phyloP scores from a whole-genome alignment of 2,797 vertebrate species.

The Florisuga fusca region DNA sequence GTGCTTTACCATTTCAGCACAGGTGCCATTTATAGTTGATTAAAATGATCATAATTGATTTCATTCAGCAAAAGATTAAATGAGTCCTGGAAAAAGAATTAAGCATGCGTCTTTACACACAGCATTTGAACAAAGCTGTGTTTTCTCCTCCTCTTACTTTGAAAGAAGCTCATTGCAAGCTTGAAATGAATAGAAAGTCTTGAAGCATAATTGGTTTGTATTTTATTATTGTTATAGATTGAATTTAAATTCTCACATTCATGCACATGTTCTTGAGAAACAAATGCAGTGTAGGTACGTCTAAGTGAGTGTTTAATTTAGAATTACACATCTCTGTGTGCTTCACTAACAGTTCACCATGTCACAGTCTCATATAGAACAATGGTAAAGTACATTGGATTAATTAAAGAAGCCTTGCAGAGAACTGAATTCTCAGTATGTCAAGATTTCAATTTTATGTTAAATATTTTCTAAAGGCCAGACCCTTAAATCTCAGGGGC shows the following conservation, averaged over 20 bases:
- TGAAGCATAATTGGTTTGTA: constrained; percentile 52
- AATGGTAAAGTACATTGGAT: constrained; percentile 83
- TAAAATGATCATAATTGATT: constrained; percentile 42
- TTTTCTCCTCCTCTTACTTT: constrained; percentile 51
- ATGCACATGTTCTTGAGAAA: constrained; percentile 44
- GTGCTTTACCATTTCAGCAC: not conserved
- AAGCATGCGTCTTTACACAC: constrained; percentile 43
- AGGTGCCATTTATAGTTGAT: not conserved
- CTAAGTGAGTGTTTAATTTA: constrained; percentile 81
- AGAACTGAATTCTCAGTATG: constrained; percentile 86
- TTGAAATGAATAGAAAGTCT: constrained; percentile 67
- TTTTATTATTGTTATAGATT: constrained; percentile 57
- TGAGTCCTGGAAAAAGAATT: constrained; percentile 51
- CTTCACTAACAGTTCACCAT: constrained; percentile 79
- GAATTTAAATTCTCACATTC: constrained; percentile 74
- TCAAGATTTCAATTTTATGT: constrained; percentile 93
- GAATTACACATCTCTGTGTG: constrained; percentile 79
- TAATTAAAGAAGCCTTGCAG: constrained; percentile 87
- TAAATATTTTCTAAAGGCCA: constrained; percentile 94
- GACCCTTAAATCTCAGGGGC: constrained; percentile 91
- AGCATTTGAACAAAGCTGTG: constrained; percentile 67
- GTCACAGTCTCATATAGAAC: constrained; percentile 79
- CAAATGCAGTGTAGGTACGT: constrained; percentile 64
- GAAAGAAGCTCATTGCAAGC: constrained; percentile 58
- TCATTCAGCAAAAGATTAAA: constrained; percentile 53